These are phyloP conservation scores for Drosophila insularis DNA, from an alignment of 1,140 invertebrate genomes.

Conservation along the genomic window DNA sequence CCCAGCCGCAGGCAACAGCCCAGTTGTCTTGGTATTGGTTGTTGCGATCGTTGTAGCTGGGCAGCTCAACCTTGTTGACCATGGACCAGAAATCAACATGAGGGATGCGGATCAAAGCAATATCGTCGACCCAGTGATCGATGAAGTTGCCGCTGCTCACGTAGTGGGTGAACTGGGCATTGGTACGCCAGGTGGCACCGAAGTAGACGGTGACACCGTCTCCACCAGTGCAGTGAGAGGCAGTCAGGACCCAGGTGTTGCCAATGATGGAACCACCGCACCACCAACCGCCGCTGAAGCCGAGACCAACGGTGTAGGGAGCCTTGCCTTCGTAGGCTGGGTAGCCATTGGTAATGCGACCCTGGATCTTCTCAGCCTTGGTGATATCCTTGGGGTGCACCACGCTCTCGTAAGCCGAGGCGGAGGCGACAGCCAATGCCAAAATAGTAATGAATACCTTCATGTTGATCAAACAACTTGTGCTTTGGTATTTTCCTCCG, in stretches of 20 bases:
- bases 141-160: conserved; percentile 29
- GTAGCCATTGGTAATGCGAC: conserved; percentile 43
- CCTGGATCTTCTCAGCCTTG: background rate
- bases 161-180: conserved; percentile 30
- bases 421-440: background rate
- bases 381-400: conserved; percentile 53
- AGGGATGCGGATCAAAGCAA: conserved; percentile 33
- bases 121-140: conserved; percentile 30
- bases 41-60: conserved; percentile 33
- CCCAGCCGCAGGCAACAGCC: conserved; percentile 47
- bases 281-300: conserved; percentile 50
- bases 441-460: conserved; percentile 2
- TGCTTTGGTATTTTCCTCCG: background rate
- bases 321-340: conserved; percentile 77
- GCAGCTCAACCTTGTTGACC: conserved; percentile 42
- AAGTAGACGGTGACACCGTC: conserved; percentile 42
- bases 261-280: conserved; percentile 84
- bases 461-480: background rate
- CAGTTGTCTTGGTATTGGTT: conserved; percentile 16
- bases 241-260: conserved; percentile 83
- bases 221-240: conserved; percentile 83
- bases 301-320: conserved; percentile 83
- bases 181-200: conserved; percentile 52
- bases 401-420: background rate
- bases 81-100: conserved; percentile 32